These are phyloP conservation scores for Speoplatyrhinus poulsoni DNA, from an alignment of 2,113 vertebrate genomes.

Conservation along the genomic window DNA sequence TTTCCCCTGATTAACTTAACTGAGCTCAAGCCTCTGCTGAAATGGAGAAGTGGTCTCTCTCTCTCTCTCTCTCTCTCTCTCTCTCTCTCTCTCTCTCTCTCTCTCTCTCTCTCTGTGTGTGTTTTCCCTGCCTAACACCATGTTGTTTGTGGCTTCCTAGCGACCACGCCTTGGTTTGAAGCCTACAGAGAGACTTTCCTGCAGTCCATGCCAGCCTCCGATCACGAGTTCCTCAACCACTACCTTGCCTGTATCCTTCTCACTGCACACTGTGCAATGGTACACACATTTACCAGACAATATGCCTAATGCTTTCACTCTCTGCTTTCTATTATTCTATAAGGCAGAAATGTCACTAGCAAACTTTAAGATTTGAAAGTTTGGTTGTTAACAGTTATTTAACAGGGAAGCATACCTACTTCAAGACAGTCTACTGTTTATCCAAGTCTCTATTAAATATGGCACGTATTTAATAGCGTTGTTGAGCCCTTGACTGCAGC, in stretches of 20 bases:
- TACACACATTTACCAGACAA: neutral
- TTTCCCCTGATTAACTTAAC: too few relatives aligned
- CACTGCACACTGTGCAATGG: neutral
- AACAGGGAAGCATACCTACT: neutral
- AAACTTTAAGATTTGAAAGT: too few relatives aligned
- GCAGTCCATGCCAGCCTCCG: conserved; percentile 92
- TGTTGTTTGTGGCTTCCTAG: conserved; percentile 76
- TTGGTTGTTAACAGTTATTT: too few relatives aligned
- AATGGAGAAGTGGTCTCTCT: too few relatives aligned
- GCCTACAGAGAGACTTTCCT: conserved; percentile 95
- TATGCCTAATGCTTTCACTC: neutral
- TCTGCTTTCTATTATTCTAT: neutral
- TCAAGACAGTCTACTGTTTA: neutral
- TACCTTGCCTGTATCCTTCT: conserved; percentile 99
- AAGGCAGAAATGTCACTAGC: too few relatives aligned
- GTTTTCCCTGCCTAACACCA: conserved; percentile 7
- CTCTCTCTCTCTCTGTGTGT: neutral
- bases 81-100: too few relatives aligned
- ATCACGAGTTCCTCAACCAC: conserved; percentile 97
- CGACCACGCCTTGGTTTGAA: conserved; percentile 98
- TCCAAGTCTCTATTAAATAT: neutral
- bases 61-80: too few relatives aligned
- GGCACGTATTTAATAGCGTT: neutral
- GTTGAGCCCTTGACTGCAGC: conserved; percentile 46
- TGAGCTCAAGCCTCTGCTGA: too few relatives aligned